These are phyloP conservation scores for Platycercus adscitus DNA, from an alignment of 2,113 vertebrate genomes.

Conservation along the genomic window DNA sequence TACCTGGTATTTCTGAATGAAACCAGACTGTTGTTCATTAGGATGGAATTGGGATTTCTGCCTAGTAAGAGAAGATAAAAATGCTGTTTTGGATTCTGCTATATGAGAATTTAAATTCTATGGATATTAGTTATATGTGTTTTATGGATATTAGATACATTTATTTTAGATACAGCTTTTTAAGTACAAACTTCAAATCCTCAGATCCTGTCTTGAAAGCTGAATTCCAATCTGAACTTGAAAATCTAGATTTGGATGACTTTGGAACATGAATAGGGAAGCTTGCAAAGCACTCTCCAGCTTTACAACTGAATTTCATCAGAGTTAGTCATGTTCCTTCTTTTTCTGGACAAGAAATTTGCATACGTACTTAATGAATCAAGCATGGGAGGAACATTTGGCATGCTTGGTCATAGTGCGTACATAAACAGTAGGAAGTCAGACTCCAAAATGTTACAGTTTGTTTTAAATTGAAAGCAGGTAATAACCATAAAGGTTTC, in stretches of 20 bases:
- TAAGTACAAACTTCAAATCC: neutral
- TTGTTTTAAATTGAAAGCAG: neutral
- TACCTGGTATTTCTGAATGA: neutral
- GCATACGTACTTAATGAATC: neutral
- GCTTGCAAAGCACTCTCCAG: neutral
- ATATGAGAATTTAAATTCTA: neutral
- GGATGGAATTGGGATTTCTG: neutral
- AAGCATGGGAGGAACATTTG: neutral
- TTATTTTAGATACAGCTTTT: neutral
- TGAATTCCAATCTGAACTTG: neutral
- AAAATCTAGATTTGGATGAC: neutral
- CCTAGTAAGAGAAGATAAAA: neutral
- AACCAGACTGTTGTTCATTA: neutral
- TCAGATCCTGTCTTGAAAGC: neutral
- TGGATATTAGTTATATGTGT: neutral
- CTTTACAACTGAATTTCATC: neutral
- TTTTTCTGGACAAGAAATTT: neutral
- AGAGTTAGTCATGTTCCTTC: neutral
- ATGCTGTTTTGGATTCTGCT: neutral
- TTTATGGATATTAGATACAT: neutral
- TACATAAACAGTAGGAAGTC: neutral
- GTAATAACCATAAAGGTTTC: neutral
- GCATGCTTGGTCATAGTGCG: fast-evolving
- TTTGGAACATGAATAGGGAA: neutral
- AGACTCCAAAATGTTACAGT: neutral